These are phyloP conservation scores for Myiozetetes cayanensis DNA, from an alignment of 2,113 vertebrate genomes.

Conservation along the genomic window DNA sequence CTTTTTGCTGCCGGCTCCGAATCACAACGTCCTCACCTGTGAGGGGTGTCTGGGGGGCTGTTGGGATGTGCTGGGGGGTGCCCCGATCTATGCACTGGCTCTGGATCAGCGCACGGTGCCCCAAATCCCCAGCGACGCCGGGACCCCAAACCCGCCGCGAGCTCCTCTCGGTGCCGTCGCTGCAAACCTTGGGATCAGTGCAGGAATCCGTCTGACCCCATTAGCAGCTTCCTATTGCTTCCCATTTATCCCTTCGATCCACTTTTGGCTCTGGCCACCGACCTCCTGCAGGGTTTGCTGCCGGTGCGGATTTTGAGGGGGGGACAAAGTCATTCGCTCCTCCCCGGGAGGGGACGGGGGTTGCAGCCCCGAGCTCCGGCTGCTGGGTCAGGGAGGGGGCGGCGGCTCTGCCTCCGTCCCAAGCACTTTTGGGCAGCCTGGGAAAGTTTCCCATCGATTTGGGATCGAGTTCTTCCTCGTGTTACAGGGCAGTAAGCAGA, in stretches of 20 bases:
- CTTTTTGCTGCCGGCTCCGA: fast-evolving
- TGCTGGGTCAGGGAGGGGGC: fast-evolving
- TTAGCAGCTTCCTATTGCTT: constrained; percentile 2
- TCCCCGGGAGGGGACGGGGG: neutral
- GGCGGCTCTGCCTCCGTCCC: neutral
- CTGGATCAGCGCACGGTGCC: neutral
- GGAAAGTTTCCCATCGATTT: constrained; percentile 21
- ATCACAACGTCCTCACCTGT: fast-evolving
- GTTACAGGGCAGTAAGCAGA: neutral
- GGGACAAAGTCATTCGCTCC: neutral
- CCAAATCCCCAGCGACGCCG: fast-evolving
- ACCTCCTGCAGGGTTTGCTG: constrained; percentile 1
- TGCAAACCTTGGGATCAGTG: neutral
- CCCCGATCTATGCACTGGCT: neutral
- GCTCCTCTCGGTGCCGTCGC: neutral
- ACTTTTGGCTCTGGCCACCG: neutral
- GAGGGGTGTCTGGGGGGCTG: fast-evolving
- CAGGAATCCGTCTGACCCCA: neutral
- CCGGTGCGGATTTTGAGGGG: neutral
- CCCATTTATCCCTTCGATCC: neutral
- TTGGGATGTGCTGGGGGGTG: neutral
- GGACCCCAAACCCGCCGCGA: neutral
- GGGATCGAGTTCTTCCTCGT: neutral
- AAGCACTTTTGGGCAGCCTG: neutral
- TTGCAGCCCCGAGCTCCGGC: neutral